phyloP scores from a whole-genome alignment of 53 echinoderm and acorn worm genomes.

The Actinopyga echinites region DNA sequence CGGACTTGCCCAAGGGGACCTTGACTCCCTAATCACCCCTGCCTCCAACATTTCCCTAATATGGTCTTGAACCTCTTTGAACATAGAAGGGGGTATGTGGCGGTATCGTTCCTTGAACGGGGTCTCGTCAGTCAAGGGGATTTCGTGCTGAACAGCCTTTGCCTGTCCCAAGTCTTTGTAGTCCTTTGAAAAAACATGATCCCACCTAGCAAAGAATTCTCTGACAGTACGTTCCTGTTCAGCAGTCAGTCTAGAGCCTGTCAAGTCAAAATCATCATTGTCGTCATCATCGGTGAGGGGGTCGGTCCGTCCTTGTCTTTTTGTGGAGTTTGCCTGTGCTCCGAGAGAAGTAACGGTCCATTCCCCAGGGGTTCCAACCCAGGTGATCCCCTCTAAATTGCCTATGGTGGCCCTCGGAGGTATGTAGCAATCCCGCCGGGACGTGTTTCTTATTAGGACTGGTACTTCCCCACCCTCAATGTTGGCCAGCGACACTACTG shows the following conservation, averaged over 20 bases:
- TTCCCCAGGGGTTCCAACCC: no score
- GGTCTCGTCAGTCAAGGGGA: slow-evolving; percentile 38
- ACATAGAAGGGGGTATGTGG: slow-evolving; percentile 32
- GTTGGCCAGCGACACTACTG: no score
- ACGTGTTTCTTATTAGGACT: no score
- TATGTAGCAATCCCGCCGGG: no score
- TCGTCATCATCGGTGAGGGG: no score
- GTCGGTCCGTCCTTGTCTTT: no score
- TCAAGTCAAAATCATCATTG: background rate
- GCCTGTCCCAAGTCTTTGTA: slow-evolving; percentile 37
- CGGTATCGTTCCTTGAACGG: slow-evolving; percentile 49
- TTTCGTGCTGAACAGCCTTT: slow-evolving; percentile 15
- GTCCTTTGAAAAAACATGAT: slow-evolving; percentile 29
- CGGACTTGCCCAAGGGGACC: slow-evolving; percentile 49
- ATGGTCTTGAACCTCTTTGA: slow-evolving; percentile 46
- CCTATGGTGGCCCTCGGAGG: no score
- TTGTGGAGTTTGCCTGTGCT: no score
- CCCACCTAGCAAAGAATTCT: background rate
- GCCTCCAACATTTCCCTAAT: slow-evolving; percentile 30
- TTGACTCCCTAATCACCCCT: slow-evolving; percentile 48
- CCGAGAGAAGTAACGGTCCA: no score
- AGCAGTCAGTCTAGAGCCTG: background rate
- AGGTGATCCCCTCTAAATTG: no score
- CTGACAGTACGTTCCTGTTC: background rate
- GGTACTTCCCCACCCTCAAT: no score